These are phyloP conservation scores for Catharus fuscescens DNA, from an alignment of 2,113 vertebrate species.

Conservation along the genomic window DNA sequence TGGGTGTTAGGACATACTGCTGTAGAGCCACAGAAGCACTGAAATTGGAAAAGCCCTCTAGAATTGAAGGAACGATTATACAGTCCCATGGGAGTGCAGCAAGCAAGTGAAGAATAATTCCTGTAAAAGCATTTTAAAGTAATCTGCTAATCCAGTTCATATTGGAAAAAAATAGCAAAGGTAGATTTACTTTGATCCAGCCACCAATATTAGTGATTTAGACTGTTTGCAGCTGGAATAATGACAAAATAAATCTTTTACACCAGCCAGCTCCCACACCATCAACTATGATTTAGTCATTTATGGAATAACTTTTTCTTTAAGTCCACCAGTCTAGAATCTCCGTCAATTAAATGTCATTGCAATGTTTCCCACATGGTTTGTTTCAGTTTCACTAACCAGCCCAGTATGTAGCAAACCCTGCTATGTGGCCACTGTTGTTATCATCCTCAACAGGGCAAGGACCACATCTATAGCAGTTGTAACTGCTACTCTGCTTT, in stretches of 20 bases:
- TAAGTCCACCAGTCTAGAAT: background rate
- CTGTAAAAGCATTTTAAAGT: background rate
- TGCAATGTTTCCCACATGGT: background rate
- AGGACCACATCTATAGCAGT: background rate
- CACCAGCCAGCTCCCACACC: background rate
- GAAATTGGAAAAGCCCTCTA: background rate
- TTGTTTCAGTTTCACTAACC: background rate
- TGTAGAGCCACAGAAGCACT: no score
- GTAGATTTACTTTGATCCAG: background rate
- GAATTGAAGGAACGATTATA: accelerated
- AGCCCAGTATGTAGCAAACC: background rate
- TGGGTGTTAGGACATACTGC: accelerated
- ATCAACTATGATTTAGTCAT: background rate
- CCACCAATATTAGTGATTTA: background rate
- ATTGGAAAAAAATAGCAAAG: background rate
- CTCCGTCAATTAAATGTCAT: background rate
- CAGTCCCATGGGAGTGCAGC: background rate
- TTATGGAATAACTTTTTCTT: background rate
- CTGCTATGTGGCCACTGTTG: background rate
- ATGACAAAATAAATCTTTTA: background rate
- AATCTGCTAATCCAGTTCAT: background rate
- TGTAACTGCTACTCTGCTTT: background rate
- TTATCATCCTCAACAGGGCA: background rate
- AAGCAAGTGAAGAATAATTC: background rate
- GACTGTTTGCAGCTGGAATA: background rate